These are phyloP conservation scores for Thaleichthys pacificus DNA, from an alignment of 2,797 vertebrate genomes.

Conservation along the genomic window DNA sequence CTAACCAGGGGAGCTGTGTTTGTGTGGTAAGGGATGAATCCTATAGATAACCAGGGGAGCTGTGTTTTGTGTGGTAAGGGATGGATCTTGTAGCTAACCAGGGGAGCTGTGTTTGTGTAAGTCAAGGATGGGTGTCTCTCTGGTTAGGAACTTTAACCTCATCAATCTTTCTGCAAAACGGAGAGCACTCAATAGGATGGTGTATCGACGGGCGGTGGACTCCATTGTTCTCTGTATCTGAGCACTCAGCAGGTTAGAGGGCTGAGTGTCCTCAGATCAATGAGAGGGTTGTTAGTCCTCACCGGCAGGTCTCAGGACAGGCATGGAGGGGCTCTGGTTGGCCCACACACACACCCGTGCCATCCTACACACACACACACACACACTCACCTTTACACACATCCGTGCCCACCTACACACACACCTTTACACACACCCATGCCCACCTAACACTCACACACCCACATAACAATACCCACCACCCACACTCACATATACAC, in stretches of 20 bases:
- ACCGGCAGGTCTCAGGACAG: slow-evolving; percentile 62
- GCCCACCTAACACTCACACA: too few relatives aligned
- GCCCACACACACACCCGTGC: slow-evolving; percentile 8
- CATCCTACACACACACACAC: slow-evolving; percentile 32
- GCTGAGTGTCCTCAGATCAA: slow-evolving; percentile 80
- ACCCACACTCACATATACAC: too few relatives aligned
- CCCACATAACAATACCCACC: too few relatives aligned
- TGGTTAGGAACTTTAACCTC: slow-evolving; percentile 74
- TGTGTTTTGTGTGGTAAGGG: too few relatives aligned
- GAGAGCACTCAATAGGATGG: slow-evolving; percentile 78
- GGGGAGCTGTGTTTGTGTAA: slow-evolving; percentile 22
- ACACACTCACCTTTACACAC: too few relatives aligned
- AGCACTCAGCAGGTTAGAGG: slow-evolving; percentile 84
- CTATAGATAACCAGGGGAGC: too few relatives aligned
- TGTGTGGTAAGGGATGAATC: too few relatives aligned
- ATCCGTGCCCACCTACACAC: too few relatives aligned
- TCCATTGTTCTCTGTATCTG: slow-evolving; percentile 81
- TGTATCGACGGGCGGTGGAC: slow-evolving; percentile 78
- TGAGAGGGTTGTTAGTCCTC: slow-evolving; percentile 72
- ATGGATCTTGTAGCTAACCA: too few relatives aligned
- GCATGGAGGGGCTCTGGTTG: slow-evolving; percentile 36
- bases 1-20: too few relatives aligned
- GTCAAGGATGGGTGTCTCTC: slow-evolving; percentile 44
- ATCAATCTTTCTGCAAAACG: slow-evolving; percentile 80
- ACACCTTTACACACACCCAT: too few relatives aligned